Base-by-base conservation (phyloP, 2,113 vertebrate genomes). In the Cheilinus undulatus region DNA sequence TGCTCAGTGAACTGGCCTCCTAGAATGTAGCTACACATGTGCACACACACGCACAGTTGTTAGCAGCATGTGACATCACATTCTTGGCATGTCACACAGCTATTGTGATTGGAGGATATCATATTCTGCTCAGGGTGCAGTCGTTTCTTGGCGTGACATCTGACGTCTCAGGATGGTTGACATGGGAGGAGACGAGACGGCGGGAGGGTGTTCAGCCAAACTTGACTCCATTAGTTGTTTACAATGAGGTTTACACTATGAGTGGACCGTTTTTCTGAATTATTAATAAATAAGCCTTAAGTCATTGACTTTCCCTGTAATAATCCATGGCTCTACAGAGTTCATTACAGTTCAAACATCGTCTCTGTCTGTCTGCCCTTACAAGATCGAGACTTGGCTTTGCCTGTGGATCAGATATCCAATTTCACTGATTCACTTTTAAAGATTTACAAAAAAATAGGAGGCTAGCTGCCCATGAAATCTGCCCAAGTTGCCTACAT, bases 61-160 rank as follows among this genome's bases (percentile, higher is more conserved):
- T 83, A 79, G 51, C 63, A 54, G 40, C 22, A 50, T 76, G 58
- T 77, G 59, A 68, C 58, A 72, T 81, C 36, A 73, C 78, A 77
- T 84, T 81, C 73, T 53, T 76, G 63, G 56, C 63, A 57, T 80
- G 51, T 72, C 49, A 6, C 50, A 48, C 28, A 34, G 61, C 69
- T 59, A 77, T 80, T 87, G 36, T 76, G 67, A 71, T 77, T 78
- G 42, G 61, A 82, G 62, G 63, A 79, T 72, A 69, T 86, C 76
- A 28, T 38, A 56, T 84, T 85, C 65, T 53, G 30, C 71, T 45
- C 19, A 20, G 59, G 15, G 30, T 40, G 43, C 46, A 20, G 36
- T 54, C 7, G 70, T 73, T 67, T 83, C 57, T 64, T 65, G 19
- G 72, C 30, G 7, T 74, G 82, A 81, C 80, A 79, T 84, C 66